Base-by-base conservation (phyloP, 2,888 invertebrate species). In the Brachypalpus laphriformis region DNA sequence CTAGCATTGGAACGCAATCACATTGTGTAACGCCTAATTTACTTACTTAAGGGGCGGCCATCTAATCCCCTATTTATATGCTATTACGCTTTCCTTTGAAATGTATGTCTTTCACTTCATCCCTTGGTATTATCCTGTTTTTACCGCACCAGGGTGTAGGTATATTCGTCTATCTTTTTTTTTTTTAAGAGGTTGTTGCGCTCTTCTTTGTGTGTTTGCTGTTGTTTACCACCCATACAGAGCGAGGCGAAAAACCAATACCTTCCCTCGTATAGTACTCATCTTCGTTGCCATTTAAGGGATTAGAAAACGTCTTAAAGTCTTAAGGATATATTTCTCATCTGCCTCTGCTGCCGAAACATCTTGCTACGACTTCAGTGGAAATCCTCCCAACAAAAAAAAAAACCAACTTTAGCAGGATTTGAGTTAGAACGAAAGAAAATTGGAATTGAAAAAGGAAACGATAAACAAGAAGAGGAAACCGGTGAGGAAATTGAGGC, bases 21-120 rank as follows among this genome's bases (percentile, higher is more conserved):
- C 82, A 77, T 77, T 77, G 82, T 82, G 71, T 82, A 65, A 71
- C 77, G 77, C 70, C 77, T 82, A 82, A 82, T 82, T 82, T 82
- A 82, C 82, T 82, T 77, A 77, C 71, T 76, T 82, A 63, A 66
- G 63, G 77, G 59, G 65, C 68, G 71, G 71, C 71, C 59, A 3
- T 71, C 37, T 82, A 82, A 82, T 82, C 82, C 72, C 59, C 77
- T 82, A 82, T 82, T 82, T 72, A 72, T 65, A 66, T 71, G 71
- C 70, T 77, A 77, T 82, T 82, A 82, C 71, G 65, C 54, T 51
- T 82, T 77, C 70, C 76, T 82, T 82, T 75, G 68, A 71, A 57
- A 68, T 51, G 34, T 51, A 9, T 54, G 47, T 51, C 72, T 65
- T 65, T 65, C 42, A 14, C 47, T 65, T 65, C 71, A 72, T 78